Evolutionary conservation across 2,888 invertebrate genomes (phyloP).

Genomic region (Cantharis flavilabris): DNA sequence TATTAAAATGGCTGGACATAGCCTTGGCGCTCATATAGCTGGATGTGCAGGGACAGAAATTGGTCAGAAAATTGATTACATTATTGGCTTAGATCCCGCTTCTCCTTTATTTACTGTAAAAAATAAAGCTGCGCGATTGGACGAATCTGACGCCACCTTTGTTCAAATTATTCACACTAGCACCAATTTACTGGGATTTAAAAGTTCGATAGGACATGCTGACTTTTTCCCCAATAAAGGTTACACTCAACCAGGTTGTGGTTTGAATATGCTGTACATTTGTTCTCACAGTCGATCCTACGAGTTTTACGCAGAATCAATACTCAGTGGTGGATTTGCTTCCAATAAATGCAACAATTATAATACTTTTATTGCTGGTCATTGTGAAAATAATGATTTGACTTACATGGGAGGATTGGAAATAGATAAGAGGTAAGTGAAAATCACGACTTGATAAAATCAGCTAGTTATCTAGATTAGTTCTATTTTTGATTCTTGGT

Average conservation of each 20-base stretch:
- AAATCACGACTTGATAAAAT: not conserved
- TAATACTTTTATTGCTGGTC: slow-evolving; percentile 18
- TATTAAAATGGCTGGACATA: slow-evolving; percentile 27
- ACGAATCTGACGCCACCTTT: slow-evolving; percentile 25
- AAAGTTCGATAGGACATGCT: slow-evolving; percentile 29
- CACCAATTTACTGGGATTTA: slow-evolving; percentile 27
- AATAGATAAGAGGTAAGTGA: slow-evolving; percentile 5
- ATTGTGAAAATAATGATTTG: slow-evolving; percentile 16
- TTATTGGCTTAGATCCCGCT: slow-evolving; percentile 34
- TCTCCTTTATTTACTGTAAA: slow-evolving; percentile 19
- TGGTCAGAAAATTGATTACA: slow-evolving; percentile 23
- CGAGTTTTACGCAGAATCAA: slow-evolving; percentile 50
- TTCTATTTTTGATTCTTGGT: not conserved
- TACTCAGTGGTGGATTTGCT: slow-evolving; percentile 40
- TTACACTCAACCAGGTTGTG: slow-evolving; percentile 31
- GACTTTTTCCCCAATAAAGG: slow-evolving; percentile 35
- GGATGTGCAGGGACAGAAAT: slow-evolving; percentile 27
- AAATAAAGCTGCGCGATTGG: slow-evolving; percentile 19
- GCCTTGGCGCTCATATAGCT: slow-evolving; percentile 34
- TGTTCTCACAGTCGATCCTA: slow-evolving; percentile 51
- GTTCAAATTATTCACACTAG: slow-evolving; percentile 33
- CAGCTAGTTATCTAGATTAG: slow-evolving; percentile 11
- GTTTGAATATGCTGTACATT: slow-evolving; percentile 25
- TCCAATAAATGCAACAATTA: slow-evolving; percentile 30
- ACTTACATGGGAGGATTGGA: slow-evolving; percentile 15